Evolutionary conservation across 2,113 vertebrate species (phyloP).

Genomic region (Aptenodytes forsteri): DNA sequence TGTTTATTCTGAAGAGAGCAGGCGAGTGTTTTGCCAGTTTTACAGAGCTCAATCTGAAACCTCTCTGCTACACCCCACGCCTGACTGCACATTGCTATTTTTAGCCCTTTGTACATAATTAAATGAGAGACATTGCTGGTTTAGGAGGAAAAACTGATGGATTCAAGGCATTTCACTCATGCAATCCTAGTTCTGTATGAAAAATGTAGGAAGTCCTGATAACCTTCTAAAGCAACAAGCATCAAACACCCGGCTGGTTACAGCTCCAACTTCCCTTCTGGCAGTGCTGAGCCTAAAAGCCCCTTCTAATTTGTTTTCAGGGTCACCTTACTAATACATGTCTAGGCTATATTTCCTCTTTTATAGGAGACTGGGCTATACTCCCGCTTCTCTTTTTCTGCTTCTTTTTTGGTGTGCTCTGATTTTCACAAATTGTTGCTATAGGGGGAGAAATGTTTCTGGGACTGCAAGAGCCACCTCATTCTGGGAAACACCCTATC

Average conservation of each 20-base stretch:
- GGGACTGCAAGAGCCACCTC: neutral
- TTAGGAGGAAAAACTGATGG: neutral
- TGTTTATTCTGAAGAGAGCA: neutral
- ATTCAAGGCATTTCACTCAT: neutral
- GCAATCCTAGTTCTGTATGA: neutral
- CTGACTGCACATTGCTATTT: neutral
- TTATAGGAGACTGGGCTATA: neutral
- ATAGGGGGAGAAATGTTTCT: neutral
- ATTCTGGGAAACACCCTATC: neutral
- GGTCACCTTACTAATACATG: neutral
- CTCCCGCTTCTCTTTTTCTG: neutral
- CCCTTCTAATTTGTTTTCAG: neutral
- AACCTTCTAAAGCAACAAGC: neutral
- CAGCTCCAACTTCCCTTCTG: neutral
- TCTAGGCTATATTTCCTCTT: neutral
- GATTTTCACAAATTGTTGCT: neutral
- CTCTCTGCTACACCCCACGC: accelerated
- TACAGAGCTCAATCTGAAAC: neutral
- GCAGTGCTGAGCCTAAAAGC: neutral
- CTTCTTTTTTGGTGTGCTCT: neutral
- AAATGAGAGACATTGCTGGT: neutral
- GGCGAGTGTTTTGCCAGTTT: neutral
- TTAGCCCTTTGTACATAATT: neutral
- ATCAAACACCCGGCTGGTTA: neutral
- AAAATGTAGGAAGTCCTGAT: neutral